Evolutionary conservation across 1,140 invertebrate genomes (phyloP).

Genomic region (Platyura marginata): DNA sequence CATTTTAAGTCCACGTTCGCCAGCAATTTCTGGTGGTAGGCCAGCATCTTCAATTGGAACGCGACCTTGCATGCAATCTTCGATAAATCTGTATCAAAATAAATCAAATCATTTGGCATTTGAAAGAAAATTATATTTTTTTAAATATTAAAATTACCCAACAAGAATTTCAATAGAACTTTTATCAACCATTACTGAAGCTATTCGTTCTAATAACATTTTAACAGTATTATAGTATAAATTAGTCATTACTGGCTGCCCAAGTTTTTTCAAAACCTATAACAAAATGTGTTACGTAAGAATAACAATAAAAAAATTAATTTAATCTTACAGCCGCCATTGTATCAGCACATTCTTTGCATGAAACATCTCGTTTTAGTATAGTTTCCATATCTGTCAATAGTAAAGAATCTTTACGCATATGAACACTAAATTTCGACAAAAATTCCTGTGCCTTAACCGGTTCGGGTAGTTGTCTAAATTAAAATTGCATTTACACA

Average conservation of each 20-base stretch:
- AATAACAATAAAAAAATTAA: background rate
- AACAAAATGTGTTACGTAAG: conserved; percentile 20
- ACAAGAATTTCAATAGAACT: conserved; percentile 59
- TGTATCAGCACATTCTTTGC: conserved; percentile 75
- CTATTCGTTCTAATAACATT: conserved; percentile 81
- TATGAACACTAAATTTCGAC: conserved; percentile 67
- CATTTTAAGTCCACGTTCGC: conserved; percentile 62
- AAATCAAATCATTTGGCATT: background rate
- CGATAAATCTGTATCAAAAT: conserved; percentile 12
- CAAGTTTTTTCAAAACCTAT: conserved; percentile 79
- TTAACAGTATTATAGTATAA: conserved; percentile 91
- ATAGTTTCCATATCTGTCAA: conserved; percentile 71
- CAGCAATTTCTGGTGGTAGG: conserved; percentile 57
- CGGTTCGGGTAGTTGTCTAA: conserved; percentile 62
- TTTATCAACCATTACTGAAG: conserved; percentile 88
- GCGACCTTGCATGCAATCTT: conserved; percentile 20
- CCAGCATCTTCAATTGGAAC: conserved; percentile 43
- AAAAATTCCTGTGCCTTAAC: conserved; percentile 85
- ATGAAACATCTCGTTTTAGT: conserved; percentile 69
- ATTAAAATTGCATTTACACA: too few relatives aligned
- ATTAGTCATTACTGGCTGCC: conserved; percentile 85
- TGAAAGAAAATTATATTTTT: too few relatives aligned
- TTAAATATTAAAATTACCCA: conserved; percentile 25
- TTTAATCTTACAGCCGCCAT: conserved; percentile 32
- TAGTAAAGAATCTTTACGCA: conserved; percentile 60